Conservation (phyloP, 2,888 invertebrate genomes). For the Spisula solida region DNA sequence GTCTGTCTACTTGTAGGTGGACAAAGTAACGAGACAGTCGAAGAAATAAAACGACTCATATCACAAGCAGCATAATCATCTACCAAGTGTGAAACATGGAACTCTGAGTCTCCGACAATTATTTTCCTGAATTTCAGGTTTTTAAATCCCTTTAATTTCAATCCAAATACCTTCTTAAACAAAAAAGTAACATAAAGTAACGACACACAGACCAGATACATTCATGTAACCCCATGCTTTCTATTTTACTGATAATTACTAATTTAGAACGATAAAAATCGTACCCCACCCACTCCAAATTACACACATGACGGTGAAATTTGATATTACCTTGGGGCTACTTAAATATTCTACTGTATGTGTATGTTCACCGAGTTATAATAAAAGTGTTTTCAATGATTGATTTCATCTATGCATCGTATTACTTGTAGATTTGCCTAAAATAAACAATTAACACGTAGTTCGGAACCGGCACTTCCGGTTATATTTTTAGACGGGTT, state of each 20-base stretch:
- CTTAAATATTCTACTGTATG: background rate
- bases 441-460: slow-evolving; percentile 51
- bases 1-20: no score
- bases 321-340: background rate
- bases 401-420: slow-evolving; percentile 32
- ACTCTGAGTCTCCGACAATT: no score
- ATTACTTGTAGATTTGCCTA: background rate
- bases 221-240: background rate
- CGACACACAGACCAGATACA: background rate
- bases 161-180: background rate
- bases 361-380: background rate
- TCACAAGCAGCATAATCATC: no score
- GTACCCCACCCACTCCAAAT: slow-evolving; percentile 47
- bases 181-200: background rate
- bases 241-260: background rate
- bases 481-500: slow-evolving; percentile 29
- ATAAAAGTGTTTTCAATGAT: background rate
- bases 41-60: no score
- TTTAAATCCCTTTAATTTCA: background rate
- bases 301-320: background rate
- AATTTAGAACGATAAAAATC: background rate
- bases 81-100: no score
- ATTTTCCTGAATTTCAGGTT: background rate
- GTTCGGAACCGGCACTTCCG: slow-evolving; percentile 53
- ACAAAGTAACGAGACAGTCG: no score